Conservation (phyloP, 2,888 invertebrate species). For the Dicyrtoma fusca region DNA sequence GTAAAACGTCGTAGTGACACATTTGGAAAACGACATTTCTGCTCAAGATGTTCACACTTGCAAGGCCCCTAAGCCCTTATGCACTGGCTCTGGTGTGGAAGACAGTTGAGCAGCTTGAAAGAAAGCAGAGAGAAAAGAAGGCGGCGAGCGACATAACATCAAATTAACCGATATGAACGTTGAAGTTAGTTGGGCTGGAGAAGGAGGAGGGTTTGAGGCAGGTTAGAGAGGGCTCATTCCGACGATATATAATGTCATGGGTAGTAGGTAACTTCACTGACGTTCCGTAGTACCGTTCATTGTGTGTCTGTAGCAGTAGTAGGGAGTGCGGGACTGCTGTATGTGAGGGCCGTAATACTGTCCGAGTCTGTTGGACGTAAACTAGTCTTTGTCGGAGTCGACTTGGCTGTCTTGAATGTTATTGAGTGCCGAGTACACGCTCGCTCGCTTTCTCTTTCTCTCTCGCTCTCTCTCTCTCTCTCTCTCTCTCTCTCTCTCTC, state of each 20-base stretch:
- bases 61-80: no score
- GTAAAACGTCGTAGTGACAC: no score
- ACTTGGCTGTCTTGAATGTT: constrained; percentile 15
- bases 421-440: constrained; percentile 22
- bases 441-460: neutral
- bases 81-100: neutral
- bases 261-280: neutral
- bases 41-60: no score
- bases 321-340: neutral
- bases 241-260: neutral
- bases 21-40: no score
- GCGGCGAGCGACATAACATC: constrained; percentile 26
- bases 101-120: neutral
- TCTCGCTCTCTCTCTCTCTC: no score
- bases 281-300: neutral
- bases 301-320: neutral
- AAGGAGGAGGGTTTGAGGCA: constrained; percentile 2
- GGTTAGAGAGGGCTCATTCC: neutral
- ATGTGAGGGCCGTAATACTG: neutral
- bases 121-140: constrained; percentile 8
- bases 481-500: neutral
- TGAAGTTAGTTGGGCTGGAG: constrained; percentile 23
- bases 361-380: constrained; percentile 9
- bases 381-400: constrained; percentile 8
- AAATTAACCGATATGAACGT: constrained; percentile 36